These are phyloP conservation scores for Urosaurus nigricauda DNA, from an alignment of 2,797 vertebrate genomes.

Conservation along the genomic window DNA sequence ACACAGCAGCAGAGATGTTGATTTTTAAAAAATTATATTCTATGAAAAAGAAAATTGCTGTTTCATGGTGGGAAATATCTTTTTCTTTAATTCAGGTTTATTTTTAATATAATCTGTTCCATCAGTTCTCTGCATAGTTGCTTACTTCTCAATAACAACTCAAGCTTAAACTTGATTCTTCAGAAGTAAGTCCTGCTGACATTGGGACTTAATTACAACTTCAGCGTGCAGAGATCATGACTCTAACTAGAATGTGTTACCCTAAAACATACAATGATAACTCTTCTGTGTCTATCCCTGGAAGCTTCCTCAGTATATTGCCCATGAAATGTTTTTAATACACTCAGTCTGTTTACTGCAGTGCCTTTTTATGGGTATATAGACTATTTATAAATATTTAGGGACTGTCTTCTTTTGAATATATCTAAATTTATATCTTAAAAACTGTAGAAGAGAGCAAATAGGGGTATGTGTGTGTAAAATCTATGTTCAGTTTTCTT, in stretches of 20 bases:
- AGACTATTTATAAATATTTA: rapidly evolving
- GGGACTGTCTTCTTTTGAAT: not conserved
- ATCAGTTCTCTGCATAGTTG: not conserved
- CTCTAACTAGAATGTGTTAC: rapidly evolving
- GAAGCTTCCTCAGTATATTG: rapidly evolving
- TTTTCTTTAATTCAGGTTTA: not conserved
- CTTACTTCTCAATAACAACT: not conserved
- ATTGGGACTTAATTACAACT: not conserved
- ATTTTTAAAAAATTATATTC: not conserved
- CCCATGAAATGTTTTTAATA: no score
- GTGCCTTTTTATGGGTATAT: not conserved
- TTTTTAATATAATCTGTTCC: rapidly evolving
- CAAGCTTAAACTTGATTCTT: not conserved
- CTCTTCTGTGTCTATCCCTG: rapidly evolving
- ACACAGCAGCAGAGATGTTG: not conserved
- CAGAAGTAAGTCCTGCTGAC: not conserved
- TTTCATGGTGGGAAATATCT: not conserved
- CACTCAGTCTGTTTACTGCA: not conserved
- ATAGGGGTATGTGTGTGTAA: no score
- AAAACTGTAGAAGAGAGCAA: not conserved
- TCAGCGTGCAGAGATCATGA: not conserved
- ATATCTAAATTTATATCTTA: not conserved
- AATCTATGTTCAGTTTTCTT: not conserved
- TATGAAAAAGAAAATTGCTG: not conserved
- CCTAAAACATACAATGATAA: rapidly evolving